Conservation (phyloP, 2,797 vertebrate genomes). For the Phaenicophaeus curvirostris region DNA sequence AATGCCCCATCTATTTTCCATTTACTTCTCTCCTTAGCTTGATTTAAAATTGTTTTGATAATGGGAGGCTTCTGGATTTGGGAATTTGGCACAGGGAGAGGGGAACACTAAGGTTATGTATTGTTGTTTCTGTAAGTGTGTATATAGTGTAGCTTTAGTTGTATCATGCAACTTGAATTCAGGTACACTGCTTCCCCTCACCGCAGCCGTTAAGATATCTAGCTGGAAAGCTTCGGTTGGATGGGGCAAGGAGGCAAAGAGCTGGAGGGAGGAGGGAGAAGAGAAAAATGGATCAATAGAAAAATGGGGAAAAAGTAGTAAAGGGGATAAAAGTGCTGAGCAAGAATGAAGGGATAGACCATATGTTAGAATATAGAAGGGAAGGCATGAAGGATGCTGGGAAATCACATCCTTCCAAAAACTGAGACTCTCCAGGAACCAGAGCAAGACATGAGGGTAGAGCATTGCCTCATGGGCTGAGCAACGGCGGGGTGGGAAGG, state of each 20-base stretch:
- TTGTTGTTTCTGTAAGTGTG: neutral
- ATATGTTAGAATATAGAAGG: neutral
- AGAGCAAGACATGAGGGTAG: neutral
- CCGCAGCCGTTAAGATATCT: neutral
- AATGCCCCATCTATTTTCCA: neutral
- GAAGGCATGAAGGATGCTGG: neutral
- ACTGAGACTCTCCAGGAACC: neutral
- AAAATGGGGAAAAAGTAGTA: neutral
- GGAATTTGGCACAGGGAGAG: neutral
- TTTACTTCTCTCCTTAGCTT: slow-evolving; percentile 8
- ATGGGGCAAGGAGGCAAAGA: neutral
- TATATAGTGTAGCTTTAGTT: neutral
- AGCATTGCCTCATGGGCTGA: neutral
- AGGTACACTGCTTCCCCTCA: neutral
- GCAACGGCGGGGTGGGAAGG: neutral
- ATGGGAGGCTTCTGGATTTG: neutral
- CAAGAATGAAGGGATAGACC: neutral
- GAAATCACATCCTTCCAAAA: neutral
- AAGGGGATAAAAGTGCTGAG: neutral
- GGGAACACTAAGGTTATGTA: neutral
- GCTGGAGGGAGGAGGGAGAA: neutral
- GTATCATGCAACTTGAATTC: neutral
- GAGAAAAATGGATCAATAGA: neutral
- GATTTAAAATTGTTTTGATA: slow-evolving; percentile 26
- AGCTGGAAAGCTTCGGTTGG: neutral